phyloP scores from a whole-genome alignment of 2,888 invertebrate genomes.

The Alsophila aescularia region DNA sequence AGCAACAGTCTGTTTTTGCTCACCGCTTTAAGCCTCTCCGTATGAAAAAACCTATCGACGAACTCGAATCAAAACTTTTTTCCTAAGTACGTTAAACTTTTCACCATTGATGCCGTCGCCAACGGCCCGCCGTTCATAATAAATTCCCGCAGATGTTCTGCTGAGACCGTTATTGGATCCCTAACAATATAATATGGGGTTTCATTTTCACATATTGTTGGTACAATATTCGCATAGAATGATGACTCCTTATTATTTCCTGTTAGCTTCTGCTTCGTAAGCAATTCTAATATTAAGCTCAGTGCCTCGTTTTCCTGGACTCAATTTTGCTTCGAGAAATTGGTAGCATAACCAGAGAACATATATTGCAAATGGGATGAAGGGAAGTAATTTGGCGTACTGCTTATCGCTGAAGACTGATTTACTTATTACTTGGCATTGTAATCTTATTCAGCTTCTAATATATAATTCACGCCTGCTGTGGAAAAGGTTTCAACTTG shows the following conservation, averaged over 20 bases:
- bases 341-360: constrained; percentile 4
- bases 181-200: constrained; percentile 71
- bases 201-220: constrained; percentile 70
- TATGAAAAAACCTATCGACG: neutral
- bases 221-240: constrained; percentile 37
- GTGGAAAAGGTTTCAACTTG: too few relatives aligned
- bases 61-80: neutral
- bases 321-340: constrained; percentile 18
- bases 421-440: too few relatives aligned
- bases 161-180: constrained; percentile 71
- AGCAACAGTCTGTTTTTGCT: too few relatives aligned
- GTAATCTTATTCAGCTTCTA: too few relatives aligned
- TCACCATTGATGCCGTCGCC: neutral
- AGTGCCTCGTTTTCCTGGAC: constrained; percentile 16
- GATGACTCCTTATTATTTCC: constrained; percentile 38
- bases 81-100: neutral
- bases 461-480: too few relatives aligned
- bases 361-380: constrained; percentile 15
- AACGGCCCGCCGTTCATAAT: constrained; percentile 46
- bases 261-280: constrained; percentile 27
- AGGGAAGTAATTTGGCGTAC: constrained; percentile 7
- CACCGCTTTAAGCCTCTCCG: too few relatives aligned
- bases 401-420: neutral
- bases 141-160: constrained; percentile 73
- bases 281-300: constrained; percentile 24